phyloP scores from a whole-genome alignment of 2,888 invertebrate species.

The Zhuqinia jingwanae region DNA sequence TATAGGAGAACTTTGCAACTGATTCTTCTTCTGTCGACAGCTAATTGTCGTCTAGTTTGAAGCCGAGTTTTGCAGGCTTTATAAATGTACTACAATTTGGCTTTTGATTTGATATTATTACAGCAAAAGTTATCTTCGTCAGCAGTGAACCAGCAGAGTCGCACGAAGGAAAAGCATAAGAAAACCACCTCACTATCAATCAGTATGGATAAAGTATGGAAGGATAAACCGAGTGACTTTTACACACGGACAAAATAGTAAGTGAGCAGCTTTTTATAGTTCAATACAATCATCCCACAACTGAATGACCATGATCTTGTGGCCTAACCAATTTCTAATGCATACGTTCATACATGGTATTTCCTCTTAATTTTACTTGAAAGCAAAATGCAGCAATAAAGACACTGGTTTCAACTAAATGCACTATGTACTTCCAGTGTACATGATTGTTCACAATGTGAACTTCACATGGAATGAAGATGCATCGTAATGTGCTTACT shows the following conservation, averaged over 20 bases:
- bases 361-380: not conserved
- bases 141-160: too few relatives aligned
- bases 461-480: not conserved
- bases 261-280: not conserved
- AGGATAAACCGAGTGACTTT: too few relatives aligned
- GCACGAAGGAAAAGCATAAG: not conserved
- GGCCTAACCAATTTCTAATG: conserved; percentile 13
- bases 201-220: too few relatives aligned
- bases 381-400: not conserved
- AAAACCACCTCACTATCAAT: not conserved
- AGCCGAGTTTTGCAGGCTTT: conserved; percentile 3
- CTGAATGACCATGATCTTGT: conserved; percentile 61
- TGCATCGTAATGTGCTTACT: not conserved
- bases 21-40: conserved; percentile 2
- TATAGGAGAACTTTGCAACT: not conserved
- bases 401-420: not conserved
- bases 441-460: not conserved
- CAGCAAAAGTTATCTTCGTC: too few relatives aligned
- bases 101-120: too few relatives aligned
- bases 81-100: too few relatives aligned
- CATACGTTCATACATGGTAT: not conserved
- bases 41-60: conserved; percentile 14
- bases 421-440: not conserved
- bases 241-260: too few relatives aligned
- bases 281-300: conserved; percentile 34